Percentiles rank a stretch among this genome's conserved stretches.
phyloP scores from a whole-genome alignment of 2,113 vertebrate genomes.

The Phyllostomus discolor region DNA sequence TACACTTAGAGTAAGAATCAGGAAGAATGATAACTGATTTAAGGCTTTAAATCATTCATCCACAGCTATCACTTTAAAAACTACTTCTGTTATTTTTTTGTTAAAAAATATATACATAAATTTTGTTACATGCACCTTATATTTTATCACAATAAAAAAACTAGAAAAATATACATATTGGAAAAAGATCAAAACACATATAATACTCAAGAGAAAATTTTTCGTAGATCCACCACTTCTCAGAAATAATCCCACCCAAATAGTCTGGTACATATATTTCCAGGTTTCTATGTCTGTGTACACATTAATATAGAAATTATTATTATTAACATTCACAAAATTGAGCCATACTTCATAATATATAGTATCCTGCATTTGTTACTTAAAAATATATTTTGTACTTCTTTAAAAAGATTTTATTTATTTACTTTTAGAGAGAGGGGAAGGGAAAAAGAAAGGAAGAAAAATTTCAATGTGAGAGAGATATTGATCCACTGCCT shows the following conservation, averaged over 20 bases:
- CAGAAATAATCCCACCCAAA: background rate
- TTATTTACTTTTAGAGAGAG: no score
- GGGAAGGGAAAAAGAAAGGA: no score
- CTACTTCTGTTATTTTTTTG: background rate
- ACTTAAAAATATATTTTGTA: background rate
- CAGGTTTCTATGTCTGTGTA: background rate
- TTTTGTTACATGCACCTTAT: background rate
- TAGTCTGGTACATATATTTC: background rate
- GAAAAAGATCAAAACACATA: constrained; percentile 15
- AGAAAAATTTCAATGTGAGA: no score
- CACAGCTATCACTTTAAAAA: background rate
- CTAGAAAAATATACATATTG: background rate
- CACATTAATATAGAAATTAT: background rate
- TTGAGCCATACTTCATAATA: background rate
- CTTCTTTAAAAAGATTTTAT: background rate
- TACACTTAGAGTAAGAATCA: background rate
- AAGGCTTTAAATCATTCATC: background rate
- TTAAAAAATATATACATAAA: background rate
- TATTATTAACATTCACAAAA: background rate
- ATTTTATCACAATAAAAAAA: background rate
- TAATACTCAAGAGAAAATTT: background rate
- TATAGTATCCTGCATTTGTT: background rate
- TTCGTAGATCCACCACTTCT: background rate
- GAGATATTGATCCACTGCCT: no score
- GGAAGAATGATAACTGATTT: background rate